These are phyloP conservation scores for Chrysopa pallens DNA, from an alignment of 1,140 invertebrate species.

Conservation along the genomic window DNA sequence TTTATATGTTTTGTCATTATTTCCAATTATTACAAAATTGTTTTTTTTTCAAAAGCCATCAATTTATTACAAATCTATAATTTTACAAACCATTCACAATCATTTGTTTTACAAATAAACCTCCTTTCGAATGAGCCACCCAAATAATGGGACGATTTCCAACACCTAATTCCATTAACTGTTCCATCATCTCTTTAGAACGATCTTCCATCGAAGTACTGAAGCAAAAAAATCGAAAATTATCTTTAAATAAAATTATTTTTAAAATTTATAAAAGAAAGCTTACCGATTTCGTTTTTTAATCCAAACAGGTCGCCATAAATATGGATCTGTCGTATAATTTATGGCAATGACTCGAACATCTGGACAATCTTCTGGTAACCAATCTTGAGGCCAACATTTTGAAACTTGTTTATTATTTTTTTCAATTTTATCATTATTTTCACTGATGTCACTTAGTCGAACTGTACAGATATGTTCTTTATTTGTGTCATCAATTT, in stretches of 20 bases:
- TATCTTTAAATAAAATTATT: neutral
- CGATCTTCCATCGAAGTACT: slow-evolving; percentile 35
- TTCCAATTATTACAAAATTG: no score
- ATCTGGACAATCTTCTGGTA: slow-evolving; percentile 42
- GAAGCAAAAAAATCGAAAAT: slow-evolving; percentile 7
- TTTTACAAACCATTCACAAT: slow-evolving; percentile 28
- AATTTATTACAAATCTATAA: no score
- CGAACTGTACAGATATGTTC: no score
- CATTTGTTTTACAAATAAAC: slow-evolving; percentile 52
- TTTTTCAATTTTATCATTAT: neutral
- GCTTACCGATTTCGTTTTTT: slow-evolving; percentile 35
- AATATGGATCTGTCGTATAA: slow-evolving; percentile 46
- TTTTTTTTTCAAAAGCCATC: no score
- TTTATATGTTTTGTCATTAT: no score
- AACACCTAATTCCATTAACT: slow-evolving; percentile 34
- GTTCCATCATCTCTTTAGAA: slow-evolving; percentile 43
- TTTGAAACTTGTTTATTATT: slow-evolving; percentile 24
- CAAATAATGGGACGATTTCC: slow-evolving; percentile 44
- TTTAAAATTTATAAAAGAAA: neutral
- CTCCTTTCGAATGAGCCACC: slow-evolving; percentile 55
- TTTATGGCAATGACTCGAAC: slow-evolving; percentile 47
- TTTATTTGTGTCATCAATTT: neutral
- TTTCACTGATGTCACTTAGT: no score
- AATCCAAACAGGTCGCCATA: slow-evolving; percentile 50
- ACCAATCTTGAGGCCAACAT: slow-evolving; percentile 52